phyloP scores from a whole-genome alignment of 2,888 invertebrate species.

The Xestobium rufovillosum region DNA sequence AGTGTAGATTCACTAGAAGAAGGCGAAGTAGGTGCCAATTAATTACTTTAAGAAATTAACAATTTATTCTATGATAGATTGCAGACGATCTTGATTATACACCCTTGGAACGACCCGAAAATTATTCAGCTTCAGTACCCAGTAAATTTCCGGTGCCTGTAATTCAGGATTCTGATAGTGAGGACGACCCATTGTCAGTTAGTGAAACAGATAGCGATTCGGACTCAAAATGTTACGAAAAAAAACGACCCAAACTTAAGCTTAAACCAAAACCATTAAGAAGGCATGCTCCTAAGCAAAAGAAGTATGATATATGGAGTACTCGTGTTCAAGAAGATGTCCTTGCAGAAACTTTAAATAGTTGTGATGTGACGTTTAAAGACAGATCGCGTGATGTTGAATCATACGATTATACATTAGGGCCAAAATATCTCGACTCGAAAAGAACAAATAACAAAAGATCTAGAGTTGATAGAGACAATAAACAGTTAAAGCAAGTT shows the following conservation, averaged over 20 bases:
- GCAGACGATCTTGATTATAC: no score
- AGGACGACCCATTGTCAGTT: slow-evolving; percentile 27
- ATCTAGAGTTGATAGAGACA: slow-evolving; percentile 51
- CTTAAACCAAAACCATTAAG: slow-evolving; percentile 42
- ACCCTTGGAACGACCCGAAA: slow-evolving; percentile 51
- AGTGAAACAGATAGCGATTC: slow-evolving; percentile 54
- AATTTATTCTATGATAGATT: no score
- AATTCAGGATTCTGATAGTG: slow-evolving; percentile 46
- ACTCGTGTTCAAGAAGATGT: slow-evolving; percentile 67
- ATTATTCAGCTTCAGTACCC: slow-evolving; percentile 33
- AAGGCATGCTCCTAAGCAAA: slow-evolving; percentile 44
- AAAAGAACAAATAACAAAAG: slow-evolving; percentile 48
- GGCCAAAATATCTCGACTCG: slow-evolving; percentile 48
- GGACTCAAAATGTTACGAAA: slow-evolving; percentile 43
- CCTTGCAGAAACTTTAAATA: slow-evolving; percentile 67
- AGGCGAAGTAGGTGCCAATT: slow-evolving; percentile 25
- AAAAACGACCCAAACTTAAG: slow-evolving; percentile 51
- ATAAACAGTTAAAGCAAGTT: slow-evolving; percentile 51
- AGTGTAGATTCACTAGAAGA: slow-evolving; percentile 25
- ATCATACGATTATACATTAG: slow-evolving; percentile 62
- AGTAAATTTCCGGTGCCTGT: slow-evolving; percentile 26
- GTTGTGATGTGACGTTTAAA: slow-evolving; percentile 66
- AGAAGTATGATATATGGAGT: slow-evolving; percentile 75
- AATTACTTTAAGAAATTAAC: no score
- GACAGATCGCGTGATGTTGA: slow-evolving; percentile 63